Evolutionary conservation across 2,888 invertebrate species (phyloP), one percentile per base, ranked within the genome.

Genomic region (Leptopilina myrica): DNA sequence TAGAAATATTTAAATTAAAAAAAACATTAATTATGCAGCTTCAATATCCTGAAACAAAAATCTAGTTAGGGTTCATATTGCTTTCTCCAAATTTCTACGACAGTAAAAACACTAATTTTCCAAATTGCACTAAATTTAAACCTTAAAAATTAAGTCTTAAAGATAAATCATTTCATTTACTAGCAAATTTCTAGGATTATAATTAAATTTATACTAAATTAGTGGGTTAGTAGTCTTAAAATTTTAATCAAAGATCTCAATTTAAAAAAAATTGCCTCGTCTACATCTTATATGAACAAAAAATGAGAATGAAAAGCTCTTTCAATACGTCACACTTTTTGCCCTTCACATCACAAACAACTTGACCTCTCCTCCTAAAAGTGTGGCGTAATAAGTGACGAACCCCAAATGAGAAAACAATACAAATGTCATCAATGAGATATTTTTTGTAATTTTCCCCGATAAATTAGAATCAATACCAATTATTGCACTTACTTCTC

Each of bases 11-110:
- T n/a, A 73, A 73, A 6, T 53, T n/a, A 73, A 73, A 6, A 40
- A 33, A n/a, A 66, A 53, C 40, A 82, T 80, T 62, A 80, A 76
- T 33, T 79, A 78, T 64, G 80, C 81, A 78, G 79, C 82, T 69
- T 82, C 84, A 87, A 81, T 77, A 86, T 85, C 89, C 91, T 91
- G 91, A 87, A 91, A 91, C 91, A 91, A 87, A 91, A 91, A 91
- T 80, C 14, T 49, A n/a, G 79, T 78, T 79, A 80, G 76, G 49
- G 49, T 76, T 83, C 79, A 83, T 78, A 81, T 79, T 79, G 62
- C 64, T 53, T 56, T 78, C 59, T 69, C 76, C 59, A 65, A 49
- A 20, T 8, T 43, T 43, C 43, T 43, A 43, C 43, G 33, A 33
- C 33, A 33, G 5, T 33, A 33, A 33, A 20, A 33, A 33, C 33